Base-by-base conservation (phyloP, 1,140 invertebrate genomes). In the Cryptotermes secundus region DNA sequence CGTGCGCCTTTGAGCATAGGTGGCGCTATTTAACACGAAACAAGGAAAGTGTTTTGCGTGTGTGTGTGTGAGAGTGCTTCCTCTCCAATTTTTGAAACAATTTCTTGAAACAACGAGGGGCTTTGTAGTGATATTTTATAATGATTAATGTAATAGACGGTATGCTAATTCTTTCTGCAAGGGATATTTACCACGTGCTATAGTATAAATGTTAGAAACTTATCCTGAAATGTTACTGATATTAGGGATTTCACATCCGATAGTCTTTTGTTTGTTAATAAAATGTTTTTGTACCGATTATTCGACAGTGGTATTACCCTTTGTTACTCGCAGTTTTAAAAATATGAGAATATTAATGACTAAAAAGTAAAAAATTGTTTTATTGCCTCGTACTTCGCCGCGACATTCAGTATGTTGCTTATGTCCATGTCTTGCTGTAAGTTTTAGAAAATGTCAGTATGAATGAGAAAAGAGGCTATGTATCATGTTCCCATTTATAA, bases 261-360 rank as follows among this genome's bases (percentile, higher is more conserved):
- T 82, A 38, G 42, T 82, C 81, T 49, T 82, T 82, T 82, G 81
- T 82, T 82, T 82, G 19, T 49, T 34, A 82, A 49, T 42, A 82
- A 82, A 53, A 49, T 82, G 42, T 82, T 53, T 49, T 82, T 82
- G n/a, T 49, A 49, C 26, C 53, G 81, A 42, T n/a, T 49, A 53
- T 53, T 49, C 3, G 38, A 34, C 49, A 82, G 53, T 82, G 81
- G 38, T 34, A 49, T 82, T 34, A 24, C 81, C 81, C 81, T 82
- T 82, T 82, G 81, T 82, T 82, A 82, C 49, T 82, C 38, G 49
- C 53, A 82, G 34, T 49, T 49, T 49, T 26, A 10, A 82, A 53
- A 16, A 36, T 34, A 49, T 49, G 53, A 82, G 35, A 49, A 49
- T 38, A 53, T 82, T 31, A 82, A 49, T 49, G 81, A 45, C 9